These are phyloP conservation scores for Siphonodentalium dalli DNA, from an alignment of 2,888 invertebrate species.

Conservation along the genomic window DNA sequence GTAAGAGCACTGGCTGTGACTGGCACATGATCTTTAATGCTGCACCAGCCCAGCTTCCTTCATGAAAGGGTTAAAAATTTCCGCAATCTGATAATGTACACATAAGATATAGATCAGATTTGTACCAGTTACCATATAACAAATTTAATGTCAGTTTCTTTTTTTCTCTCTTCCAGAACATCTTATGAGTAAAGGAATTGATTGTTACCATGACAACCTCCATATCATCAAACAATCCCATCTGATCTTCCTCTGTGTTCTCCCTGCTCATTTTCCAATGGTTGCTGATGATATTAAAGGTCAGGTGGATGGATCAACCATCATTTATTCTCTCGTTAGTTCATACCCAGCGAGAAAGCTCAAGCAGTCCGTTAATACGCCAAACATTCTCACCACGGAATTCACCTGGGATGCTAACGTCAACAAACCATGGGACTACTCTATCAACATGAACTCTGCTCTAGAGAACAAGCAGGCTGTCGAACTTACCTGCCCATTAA, in stretches of 20 bases:
- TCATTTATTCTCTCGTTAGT: conserved; percentile 49
- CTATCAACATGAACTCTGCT: conserved; percentile 45
- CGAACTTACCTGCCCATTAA: conserved; percentile 52
- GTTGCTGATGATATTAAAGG: conserved; percentile 56
- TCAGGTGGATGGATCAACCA: conserved; percentile 38
- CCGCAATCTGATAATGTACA: no score
- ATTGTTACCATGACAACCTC: conserved; percentile 56
- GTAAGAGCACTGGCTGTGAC: no score
- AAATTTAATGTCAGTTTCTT: conserved; percentile 19
- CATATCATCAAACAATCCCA: conserved; percentile 50
- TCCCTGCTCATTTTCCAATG: conserved; percentile 57
- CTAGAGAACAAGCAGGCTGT: conserved; percentile 46
- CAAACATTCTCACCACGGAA: conserved; percentile 49
- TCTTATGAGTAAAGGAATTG: conserved; percentile 54
- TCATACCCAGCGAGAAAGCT: conserved; percentile 42
- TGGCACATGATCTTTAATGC: no score
- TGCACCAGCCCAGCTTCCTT: no score
- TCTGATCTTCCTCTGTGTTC: conserved; percentile 57
- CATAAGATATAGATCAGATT: no score
- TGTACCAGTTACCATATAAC: conserved; percentile 1
- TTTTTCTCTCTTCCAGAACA: conserved; percentile 40
- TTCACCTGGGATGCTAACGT: conserved; percentile 41
- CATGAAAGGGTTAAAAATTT: no score
- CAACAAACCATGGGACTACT: conserved; percentile 43
- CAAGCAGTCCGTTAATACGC: conserved; percentile 43